A percentile compares a stretch with the other conserved stretches of the same genome.
These are phyloP conservation scores for Amphiduros pacificus DNA, from an alignment of 2,888 invertebrate genomes.

Conservation along the genomic window DNA sequence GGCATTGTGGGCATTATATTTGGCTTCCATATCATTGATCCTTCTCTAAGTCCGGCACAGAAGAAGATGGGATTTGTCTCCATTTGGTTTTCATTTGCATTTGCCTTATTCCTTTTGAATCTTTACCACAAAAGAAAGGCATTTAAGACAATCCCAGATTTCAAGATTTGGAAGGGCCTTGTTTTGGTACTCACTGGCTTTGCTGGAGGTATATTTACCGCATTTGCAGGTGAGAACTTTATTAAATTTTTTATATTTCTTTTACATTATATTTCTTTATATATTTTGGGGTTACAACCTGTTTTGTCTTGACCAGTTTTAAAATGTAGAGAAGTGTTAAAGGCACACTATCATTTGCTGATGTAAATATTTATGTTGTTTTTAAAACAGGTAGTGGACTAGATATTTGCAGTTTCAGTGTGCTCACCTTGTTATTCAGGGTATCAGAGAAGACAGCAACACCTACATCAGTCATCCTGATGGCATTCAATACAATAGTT, in stretches of 20 bases:
- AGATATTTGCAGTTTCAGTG: conserved; percentile 47
- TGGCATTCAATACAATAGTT: conserved; percentile 41
- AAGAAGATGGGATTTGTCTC: conserved; percentile 56
- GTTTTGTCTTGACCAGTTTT: too few relatives aligned
- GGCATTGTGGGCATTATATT: conserved; percentile 46
- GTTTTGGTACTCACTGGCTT: conserved; percentile 44
- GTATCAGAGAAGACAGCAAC: conserved; percentile 45
- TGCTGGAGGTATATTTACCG: conserved; percentile 46
- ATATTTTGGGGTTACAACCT: too few relatives aligned
- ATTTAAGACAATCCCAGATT: conserved; percentile 30
- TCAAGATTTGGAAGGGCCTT: conserved; percentile 35
- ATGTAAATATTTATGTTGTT: too few relatives aligned
- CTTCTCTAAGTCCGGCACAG: conserved; percentile 35
- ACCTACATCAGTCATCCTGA: conserved; percentile 49
- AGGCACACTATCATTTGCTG: too few relatives aligned
- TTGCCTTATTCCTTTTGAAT: conserved; percentile 51
- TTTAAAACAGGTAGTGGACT: conserved; percentile 51
- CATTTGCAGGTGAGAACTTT: too few relatives aligned
- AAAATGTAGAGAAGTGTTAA: too few relatives aligned
- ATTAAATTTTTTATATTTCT: too few relatives aligned
- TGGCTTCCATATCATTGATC: conserved; percentile 45
- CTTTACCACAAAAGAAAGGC: conserved; percentile 37
- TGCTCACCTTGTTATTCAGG: conserved; percentile 30
- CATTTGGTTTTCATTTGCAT: conserved; percentile 51
- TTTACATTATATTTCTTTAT: too few relatives aligned